Conservation (phyloP, 2,888 invertebrate species). For the Acrobeloides nanus region DNA sequence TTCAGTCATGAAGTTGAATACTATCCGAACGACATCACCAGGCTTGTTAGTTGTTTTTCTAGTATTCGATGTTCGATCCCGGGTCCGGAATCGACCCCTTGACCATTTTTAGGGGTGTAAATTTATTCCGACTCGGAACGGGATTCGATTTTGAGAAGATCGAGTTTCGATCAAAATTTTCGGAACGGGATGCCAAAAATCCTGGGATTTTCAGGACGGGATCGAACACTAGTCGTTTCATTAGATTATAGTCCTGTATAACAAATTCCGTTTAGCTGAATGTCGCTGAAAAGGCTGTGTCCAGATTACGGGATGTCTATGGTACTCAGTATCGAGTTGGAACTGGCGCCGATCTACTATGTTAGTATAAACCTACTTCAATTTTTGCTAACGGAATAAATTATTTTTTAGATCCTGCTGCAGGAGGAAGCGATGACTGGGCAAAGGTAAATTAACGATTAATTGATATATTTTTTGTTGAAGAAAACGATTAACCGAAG, state of each 20-base stretch:
- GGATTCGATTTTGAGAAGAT: no score
- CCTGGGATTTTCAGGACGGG: no score
- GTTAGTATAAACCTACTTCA: constrained; percentile 16
- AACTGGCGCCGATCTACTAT: constrained; percentile 48
- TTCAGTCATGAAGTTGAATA: constrained; percentile 40
- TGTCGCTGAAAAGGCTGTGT: constrained; percentile 35
- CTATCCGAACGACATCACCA: constrained; percentile 44
- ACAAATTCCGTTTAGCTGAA: constrained; percentile 13
- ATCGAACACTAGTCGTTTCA: no score
- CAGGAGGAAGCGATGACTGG: constrained; percentile 52
- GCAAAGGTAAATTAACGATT: no score
- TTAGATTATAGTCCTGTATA: not conserved
- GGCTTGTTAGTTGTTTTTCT: constrained; percentile 33
- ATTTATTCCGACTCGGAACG: no score
- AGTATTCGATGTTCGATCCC: no score
- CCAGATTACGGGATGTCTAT: constrained; percentile 33
- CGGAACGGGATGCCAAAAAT: no score
- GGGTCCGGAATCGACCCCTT: no score
- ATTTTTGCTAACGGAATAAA: not conserved
- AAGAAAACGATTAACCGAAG: no score
- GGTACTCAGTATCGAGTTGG: constrained; percentile 48
- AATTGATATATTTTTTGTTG: no score
- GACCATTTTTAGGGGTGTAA: no score
- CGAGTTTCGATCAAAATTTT: no score
- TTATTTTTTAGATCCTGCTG: constrained; percentile 31